A percentile compares a stretch with the other conserved stretches of the same genome.
Conservation (phyloP, 2,888 invertebrate species). For the Caradrina kadenii region DNA sequence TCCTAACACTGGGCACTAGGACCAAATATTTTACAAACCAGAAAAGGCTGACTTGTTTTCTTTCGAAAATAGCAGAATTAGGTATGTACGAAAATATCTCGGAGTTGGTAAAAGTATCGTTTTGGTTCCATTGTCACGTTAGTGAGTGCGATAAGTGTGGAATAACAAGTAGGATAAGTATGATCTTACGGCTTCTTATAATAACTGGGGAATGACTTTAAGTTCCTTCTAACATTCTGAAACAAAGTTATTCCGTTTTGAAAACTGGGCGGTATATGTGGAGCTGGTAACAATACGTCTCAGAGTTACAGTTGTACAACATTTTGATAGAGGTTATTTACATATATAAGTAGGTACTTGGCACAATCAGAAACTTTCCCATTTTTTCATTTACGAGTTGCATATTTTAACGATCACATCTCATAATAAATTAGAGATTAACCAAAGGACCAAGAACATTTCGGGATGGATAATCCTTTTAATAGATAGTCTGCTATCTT, state of each 20-base stretch:
- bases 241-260: not conserved
- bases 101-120: slow-evolving; percentile 31
- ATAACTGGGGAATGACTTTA: slow-evolving; percentile 14
- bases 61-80: slow-evolving; percentile 38
- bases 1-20: not conserved
- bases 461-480: not conserved
- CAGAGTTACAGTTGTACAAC: not conserved
- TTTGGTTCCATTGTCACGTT: slow-evolving; percentile 41
- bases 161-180: slow-evolving; percentile 36
- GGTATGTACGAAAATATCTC: slow-evolving; percentile 51
- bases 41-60: slow-evolving; percentile 37
- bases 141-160: slow-evolving; percentile 30
- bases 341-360: not conserved
- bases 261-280: not conserved
- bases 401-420: too few species aligned
- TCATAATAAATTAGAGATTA: not conserved
- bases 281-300: too few species aligned
- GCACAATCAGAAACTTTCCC: too few species aligned
- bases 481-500: not conserved
- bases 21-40: slow-evolving; percentile 5
- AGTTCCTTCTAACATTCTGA: not conserved
- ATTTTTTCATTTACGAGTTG: too few species aligned
- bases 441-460: not conserved
- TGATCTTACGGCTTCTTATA: slow-evolving; percentile 26
- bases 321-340: not conserved